These are phyloP conservation scores for Stomatorhinus walkeri DNA, from an alignment of 2,797 vertebrate species.

Conservation along the genomic window DNA sequence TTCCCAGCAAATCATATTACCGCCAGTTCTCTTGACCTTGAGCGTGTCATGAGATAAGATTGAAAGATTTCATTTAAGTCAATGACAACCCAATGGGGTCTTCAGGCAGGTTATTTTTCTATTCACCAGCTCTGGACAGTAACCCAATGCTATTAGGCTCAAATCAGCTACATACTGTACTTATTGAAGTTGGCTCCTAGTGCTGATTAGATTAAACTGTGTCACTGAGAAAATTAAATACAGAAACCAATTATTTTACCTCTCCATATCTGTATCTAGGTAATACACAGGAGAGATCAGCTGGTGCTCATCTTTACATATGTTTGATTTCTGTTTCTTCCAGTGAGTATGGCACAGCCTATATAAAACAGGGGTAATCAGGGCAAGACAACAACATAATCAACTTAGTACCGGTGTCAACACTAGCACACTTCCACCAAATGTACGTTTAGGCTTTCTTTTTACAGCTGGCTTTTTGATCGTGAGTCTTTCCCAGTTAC, in stretches of 20 bases:
- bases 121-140: neutral
- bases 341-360: constrained; percentile 14
- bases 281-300: constrained; percentile 39
- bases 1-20: neutral
- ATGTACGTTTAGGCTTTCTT: neutral
- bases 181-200: constrained; percentile 27
- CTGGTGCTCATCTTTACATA: constrained; percentile 33
- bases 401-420: neutral
- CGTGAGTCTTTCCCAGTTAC: neutral
- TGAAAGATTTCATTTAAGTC: constrained; percentile 15
- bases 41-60: constrained; percentile 10
- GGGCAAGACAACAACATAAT: neutral
- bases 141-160: constrained; percentile 21
- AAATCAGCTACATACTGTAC: constrained; percentile 23
- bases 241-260: constrained; percentile 45
- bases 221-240: constrained; percentile 44
- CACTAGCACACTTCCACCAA: neutral
- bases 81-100: neutral
- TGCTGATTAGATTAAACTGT: constrained; percentile 47
- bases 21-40: constrained; percentile 3
- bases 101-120: neutral
- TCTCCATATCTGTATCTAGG: constrained; percentile 35
- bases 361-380: neutral
- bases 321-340: constrained; percentile 42
- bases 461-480: neutral